Evolutionary conservation across 2,888 invertebrate genomes (phyloP).

Genomic region (Ashinkailepas kermadecensis): DNA sequence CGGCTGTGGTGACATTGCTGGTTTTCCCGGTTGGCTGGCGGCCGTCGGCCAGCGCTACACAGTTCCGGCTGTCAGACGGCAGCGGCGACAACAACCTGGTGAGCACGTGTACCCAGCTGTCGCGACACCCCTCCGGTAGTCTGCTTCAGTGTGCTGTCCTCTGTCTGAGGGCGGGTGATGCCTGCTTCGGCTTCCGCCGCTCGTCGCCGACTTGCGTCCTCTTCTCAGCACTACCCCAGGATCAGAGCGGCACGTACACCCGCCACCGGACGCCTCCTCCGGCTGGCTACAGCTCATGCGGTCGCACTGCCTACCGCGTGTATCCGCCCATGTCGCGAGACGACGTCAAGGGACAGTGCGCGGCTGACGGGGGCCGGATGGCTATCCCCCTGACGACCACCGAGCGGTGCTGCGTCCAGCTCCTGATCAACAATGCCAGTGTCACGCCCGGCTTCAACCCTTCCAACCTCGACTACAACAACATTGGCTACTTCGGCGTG

Average conservation of each 20-base stretch:
- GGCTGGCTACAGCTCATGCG: not conserved
- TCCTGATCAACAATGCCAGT: not conserved
- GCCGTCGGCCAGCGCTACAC: not conserved
- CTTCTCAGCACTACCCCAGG: not conserved
- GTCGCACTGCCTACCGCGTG: not conserved
- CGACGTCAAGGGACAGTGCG: not conserved
- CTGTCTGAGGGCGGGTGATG: not conserved
- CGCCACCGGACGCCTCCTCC: not conserved
- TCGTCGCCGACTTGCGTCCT: not conserved
- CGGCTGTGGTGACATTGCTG: too few relatives aligned
- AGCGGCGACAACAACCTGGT: not conserved
- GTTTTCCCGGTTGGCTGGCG: too few relatives aligned
- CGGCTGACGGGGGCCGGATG: not conserved
- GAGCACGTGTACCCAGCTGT: not conserved
- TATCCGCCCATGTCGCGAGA: not conserved
- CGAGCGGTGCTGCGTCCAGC: not conserved
- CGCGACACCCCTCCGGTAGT: not conserved
- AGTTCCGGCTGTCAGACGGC: not conserved
- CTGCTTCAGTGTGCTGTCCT: not conserved
- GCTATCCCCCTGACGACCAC: not conserved
- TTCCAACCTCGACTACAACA: not conserved
- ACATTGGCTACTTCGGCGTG: not conserved
- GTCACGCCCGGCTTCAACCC: not conserved
- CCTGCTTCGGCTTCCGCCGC: not conserved
- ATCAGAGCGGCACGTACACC: not conserved